Base-by-base conservation (phyloP, 2,797 vertebrate species). In the Nannoperca australis region DNA sequence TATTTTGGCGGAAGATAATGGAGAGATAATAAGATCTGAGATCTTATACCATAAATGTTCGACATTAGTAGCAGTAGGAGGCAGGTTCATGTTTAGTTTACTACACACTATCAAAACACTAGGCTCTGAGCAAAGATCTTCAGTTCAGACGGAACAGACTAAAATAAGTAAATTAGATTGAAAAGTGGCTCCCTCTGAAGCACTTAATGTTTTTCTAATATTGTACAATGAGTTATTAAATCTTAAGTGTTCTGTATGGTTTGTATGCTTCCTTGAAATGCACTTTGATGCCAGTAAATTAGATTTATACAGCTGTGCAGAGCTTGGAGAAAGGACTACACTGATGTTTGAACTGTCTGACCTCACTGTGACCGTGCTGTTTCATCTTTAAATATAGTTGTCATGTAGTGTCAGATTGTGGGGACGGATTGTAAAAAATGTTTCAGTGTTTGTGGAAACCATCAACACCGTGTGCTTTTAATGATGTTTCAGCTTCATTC, bases 281-380 rank as follows among this genome's bases (percentile, higher is more conserved):
- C 30, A 55, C 42, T n/a, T 50, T 47, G 27, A 59, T 58, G 27
- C 36, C 14, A 32, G 27, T 55, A 44, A 54, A 53, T 60, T 40
- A 55, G 22, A 65, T 32, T 1, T 14, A 61, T 32, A 6, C 38
- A n/a, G 18, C 18, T 24, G 51, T 32, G 15, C 70, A 54, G 47
- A 44, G 47, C n/a, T 22, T 30, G 34, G 54, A 58, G 6, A 38
- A 45, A 22, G 7, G 11, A 44, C 61, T 68, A 56, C 56, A 49
- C 9, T 70, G 22, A 55, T 38, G 38, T 24, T 76, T 75, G 11
- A 74, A 58, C 60, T 55, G 66, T 40, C 55, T 63, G 66, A 66
- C 71, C 68, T 65, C 62, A 68, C 45, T 84, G 45, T 3, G 61
- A 40, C 22, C 53, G 44, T 51, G 22, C 4, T 27, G 22, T 18